A percentile compares a stretch with the other conserved stretches of the same genome.
phyloP scores from a whole-genome alignment of 2,797 vertebrate genomes.

The Pseudocheirus occidentalis region DNA sequence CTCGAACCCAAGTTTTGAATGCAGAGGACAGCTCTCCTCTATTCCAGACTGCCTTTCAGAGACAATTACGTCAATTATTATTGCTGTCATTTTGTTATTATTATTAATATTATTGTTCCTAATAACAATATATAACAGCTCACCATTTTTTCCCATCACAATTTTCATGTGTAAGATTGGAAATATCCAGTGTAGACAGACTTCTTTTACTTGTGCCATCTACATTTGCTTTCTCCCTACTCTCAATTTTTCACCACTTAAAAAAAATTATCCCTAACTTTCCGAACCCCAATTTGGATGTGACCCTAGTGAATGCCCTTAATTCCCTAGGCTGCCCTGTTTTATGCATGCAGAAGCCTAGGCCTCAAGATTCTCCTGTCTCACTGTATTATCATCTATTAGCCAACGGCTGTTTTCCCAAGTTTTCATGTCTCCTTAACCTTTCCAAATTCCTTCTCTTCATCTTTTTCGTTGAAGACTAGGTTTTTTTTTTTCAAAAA shows the following conservation, averaged over 20 bases:
- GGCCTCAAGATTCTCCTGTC: constrained; percentile 23
- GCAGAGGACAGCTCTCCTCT: not conserved
- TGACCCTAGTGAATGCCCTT: not conserved
- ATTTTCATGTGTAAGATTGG: not conserved
- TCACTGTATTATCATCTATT: constrained; percentile 62
- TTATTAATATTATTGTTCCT: not conserved
- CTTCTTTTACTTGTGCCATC: constrained; percentile 32
- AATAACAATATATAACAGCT: not conserved
- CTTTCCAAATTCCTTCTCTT: constrained; percentile 43
- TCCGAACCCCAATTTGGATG: not conserved
- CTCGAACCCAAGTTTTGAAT: not conserved
- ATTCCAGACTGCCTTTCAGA: not conserved
- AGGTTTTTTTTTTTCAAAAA: not conserved
- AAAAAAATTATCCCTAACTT: not conserved
- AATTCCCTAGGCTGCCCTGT: not conserved
- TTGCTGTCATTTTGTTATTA: not conserved
- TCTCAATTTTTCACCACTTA: not conserved
- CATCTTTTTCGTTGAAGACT: constrained; percentile 51
- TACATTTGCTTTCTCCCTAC: constrained; percentile 22
- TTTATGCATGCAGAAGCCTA: not conserved
- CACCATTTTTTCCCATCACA: not conserved
- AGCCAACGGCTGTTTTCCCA: constrained; percentile 52
- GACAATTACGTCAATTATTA: not conserved
- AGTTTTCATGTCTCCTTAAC: constrained; percentile 55
- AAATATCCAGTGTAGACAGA: constrained; percentile 38